Evolutionary conservation across 2,113 vertebrate species (phyloP).

Genomic region (Phodopus roborovskii): DNA sequence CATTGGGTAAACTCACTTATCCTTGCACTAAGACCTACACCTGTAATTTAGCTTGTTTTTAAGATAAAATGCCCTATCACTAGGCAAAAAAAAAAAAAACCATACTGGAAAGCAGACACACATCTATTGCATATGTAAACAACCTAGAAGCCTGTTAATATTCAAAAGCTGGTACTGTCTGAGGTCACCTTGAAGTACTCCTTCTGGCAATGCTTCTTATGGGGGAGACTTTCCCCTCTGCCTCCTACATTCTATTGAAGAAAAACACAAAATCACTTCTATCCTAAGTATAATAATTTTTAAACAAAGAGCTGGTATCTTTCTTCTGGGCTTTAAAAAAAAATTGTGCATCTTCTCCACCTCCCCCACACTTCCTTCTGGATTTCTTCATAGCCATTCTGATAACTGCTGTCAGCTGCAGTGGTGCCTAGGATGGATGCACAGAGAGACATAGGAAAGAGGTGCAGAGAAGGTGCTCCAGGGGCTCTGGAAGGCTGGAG

Average conservation of each 20-base stretch:
- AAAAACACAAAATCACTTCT: conserved; percentile 25
- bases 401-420: neutral
- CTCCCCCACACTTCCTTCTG: neutral
- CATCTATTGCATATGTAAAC: neutral
- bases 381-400: neutral
- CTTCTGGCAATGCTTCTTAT: neutral
- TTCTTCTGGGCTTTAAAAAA: neutral
- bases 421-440: neutral
- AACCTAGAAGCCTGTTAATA: neutral
- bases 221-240: neutral
- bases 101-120: neutral
- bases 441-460: neutral
- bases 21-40: neutral
- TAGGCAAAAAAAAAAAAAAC: neutral
- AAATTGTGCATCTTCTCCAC: neutral
- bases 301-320: conserved; percentile 16
- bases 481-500: conserved; percentile 13
- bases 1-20: neutral
- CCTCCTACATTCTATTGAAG: neutral
- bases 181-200: neutral
- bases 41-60: neutral
- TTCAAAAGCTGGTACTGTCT: neutral
- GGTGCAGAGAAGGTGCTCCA: neutral
- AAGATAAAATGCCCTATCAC: conserved; percentile 6
- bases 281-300: conserved; percentile 22